Evolutionary conservation across 2,113 vertebrate species (phyloP).

Genomic region (Elachura formosa): DNA sequence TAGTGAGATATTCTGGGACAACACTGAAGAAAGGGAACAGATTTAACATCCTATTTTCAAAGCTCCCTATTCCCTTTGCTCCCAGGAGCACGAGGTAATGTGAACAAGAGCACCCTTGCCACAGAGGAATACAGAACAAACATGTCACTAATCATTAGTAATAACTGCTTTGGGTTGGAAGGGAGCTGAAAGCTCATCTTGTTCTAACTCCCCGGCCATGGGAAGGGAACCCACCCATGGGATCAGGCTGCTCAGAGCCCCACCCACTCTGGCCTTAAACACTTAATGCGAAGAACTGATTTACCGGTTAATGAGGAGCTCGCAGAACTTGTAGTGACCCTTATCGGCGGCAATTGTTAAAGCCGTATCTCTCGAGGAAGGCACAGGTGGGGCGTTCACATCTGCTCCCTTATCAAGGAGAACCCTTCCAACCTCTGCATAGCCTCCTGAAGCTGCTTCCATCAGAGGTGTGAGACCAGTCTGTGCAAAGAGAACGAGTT

Average conservation of each 20-base stretch:
- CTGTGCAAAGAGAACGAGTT: conserved; percentile 62
- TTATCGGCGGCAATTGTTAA: conserved; percentile 98
- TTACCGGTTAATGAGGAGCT: conserved; percentile 94
- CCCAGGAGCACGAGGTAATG: neutral
- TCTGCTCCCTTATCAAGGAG: conserved; percentile 97
- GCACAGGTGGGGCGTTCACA: conserved; percentile 96
- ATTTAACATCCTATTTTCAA: neutral
- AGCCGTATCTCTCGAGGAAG: conserved; percentile 96
- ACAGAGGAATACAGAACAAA: neutral
- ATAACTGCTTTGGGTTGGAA: neutral
- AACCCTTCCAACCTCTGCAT: conserved; percentile 96
- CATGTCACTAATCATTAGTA: neutral
- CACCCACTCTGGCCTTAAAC: neutral
- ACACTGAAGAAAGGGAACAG: neutral
- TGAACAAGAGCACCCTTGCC: neutral
- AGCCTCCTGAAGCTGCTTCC: conserved; percentile 97
- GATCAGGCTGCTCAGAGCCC: neutral
- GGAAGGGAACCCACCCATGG: neutral
- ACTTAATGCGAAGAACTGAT: neutral
- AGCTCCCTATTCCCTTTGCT: neutral
- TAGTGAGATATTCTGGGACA: neutral
- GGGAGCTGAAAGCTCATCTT: neutral
- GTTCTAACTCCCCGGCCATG: neutral
- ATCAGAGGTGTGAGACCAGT: conserved; percentile 97
- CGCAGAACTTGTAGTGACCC: conserved; percentile 99